Conservation (phyloP, 2,113 vertebrate species). For the Zingel zingel region DNA sequence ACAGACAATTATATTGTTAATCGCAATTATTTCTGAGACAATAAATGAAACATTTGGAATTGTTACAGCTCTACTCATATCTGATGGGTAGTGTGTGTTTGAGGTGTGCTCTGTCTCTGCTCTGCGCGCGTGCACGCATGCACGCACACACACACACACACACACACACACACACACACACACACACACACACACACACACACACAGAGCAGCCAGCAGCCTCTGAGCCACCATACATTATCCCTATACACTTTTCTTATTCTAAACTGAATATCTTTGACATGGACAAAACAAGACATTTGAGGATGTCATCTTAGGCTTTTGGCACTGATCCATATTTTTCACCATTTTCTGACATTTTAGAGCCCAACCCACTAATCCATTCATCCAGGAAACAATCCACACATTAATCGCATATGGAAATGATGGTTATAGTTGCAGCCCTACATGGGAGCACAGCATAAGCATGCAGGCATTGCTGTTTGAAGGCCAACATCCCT, state of each 20-base stretch:
- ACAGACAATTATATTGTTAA: too few relatives aligned
- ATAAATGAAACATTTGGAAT: too few relatives aligned
- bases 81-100: not conserved
- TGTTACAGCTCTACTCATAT: too few relatives aligned
- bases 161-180: conserved; percentile 9
- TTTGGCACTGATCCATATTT: too few relatives aligned
- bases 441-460: not conserved
- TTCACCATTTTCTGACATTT: too few relatives aligned
- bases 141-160: not conserved
- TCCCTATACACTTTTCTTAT: not conserved
- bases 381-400: too few relatives aligned
- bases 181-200: conserved; percentile 20
- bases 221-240: conserved; percentile 22
- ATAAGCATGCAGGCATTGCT: conserved; percentile 45
- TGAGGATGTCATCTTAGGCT: too few relatives aligned
- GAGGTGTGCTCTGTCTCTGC: not conserved
- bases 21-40: too few relatives aligned
- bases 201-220: conserved; percentile 48
- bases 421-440: too few relatives aligned
- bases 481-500: conserved; percentile 14
- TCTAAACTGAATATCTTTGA: not conserved
- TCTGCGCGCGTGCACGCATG: fast-evolving
- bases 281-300: too few relatives aligned
- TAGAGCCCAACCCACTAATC: too few relatives aligned
- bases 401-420: too few relatives aligned